These are phyloP conservation scores for Ridgeia piscesae DNA, from an alignment of 1,140 invertebrate genomes.

Conservation along the genomic window DNA sequence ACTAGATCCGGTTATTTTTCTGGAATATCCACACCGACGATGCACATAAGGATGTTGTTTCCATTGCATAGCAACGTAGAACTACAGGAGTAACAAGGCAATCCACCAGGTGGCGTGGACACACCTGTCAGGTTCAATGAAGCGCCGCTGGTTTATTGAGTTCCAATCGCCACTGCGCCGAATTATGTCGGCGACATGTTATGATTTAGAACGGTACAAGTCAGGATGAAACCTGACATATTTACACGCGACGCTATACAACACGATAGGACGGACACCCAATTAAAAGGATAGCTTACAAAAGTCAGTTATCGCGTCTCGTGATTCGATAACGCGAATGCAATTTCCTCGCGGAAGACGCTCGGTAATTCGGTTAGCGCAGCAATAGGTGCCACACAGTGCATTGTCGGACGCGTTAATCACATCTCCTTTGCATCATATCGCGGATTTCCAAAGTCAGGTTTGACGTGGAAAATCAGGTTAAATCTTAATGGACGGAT, in stretches of 20 bases:
- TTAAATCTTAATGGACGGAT: conserved; percentile 6
- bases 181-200: neutral
- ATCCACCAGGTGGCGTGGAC: neutral
- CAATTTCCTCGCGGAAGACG: neutral
- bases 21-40: neutral
- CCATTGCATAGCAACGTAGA: neutral
- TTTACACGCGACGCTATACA: neutral
- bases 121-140: neutral
- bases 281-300: conserved; percentile 2
- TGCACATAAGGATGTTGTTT: neutral
- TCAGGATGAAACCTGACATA: neutral
- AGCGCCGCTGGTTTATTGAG: neutral
- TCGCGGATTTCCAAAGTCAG: neutral
- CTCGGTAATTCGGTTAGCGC: neutral
- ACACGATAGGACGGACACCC: neutral
- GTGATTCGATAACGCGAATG: neutral
- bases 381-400: neutral
- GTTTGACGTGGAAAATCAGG: neutral
- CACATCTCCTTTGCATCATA: conserved; percentile 5
- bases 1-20: neutral
- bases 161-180: neutral
- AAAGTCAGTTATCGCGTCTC: neutral
- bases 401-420: neutral
- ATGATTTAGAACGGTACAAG: neutral
- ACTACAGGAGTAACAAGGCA: neutral